Conservation (phyloP, 2,113 vertebrate genomes). For the Vireo altiloquus region DNA sequence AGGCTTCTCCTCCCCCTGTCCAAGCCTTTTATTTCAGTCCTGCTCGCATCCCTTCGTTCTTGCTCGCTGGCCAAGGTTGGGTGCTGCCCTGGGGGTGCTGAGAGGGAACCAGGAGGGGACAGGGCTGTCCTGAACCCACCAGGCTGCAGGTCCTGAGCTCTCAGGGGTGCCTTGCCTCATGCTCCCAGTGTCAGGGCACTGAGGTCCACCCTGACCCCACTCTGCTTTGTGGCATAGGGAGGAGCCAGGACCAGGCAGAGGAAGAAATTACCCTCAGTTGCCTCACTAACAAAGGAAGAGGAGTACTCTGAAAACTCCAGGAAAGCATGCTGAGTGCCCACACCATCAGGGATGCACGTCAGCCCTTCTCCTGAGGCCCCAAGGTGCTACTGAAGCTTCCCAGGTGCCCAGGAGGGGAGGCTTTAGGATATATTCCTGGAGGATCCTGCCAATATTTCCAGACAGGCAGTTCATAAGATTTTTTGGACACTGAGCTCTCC, state of each 20-base stretch:
- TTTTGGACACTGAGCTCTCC: not conserved
- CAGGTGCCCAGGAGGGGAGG: not conserved
- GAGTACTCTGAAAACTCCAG: not conserved
- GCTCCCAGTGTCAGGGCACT: not conserved
- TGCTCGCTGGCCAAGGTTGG: rapidly evolving
- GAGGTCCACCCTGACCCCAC: not conserved
- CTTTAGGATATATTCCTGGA: not conserved
- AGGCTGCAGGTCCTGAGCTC: not conserved
- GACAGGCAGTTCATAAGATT: not conserved
- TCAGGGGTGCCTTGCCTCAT: not conserved
- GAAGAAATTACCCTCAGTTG: not conserved
- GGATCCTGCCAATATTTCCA: not conserved
- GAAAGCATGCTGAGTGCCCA: not conserved
- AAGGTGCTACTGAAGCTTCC: not conserved
- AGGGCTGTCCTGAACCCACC: not conserved
- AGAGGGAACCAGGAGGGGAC: not conserved
- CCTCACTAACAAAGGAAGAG: not conserved
- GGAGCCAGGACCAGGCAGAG: not conserved
- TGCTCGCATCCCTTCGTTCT: rapidly evolving
- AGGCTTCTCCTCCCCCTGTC: not conserved
- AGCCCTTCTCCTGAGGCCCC: not conserved
- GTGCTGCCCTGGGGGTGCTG: not conserved
- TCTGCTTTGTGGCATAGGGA: not conserved
- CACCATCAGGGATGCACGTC: rapidly evolving
- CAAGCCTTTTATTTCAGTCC: rapidly evolving